Evolutionary conservation across 2,113 vertebrate species (phyloP), one percentile per base, ranked within the genome.

Genomic region (Percina caprodes): DNA sequence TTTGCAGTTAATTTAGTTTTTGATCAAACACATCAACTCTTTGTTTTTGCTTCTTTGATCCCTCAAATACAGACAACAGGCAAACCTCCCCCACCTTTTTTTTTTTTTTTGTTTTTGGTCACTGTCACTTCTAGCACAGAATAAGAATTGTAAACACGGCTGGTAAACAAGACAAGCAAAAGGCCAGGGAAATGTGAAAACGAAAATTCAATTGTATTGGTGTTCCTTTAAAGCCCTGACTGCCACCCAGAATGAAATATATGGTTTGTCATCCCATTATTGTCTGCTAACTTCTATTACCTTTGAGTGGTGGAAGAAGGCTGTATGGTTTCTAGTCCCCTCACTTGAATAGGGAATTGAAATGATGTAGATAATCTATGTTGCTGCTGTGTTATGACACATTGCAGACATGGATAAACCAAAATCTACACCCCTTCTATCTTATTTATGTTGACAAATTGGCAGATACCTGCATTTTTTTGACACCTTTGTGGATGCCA

Each of bases 241-340:
- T 80, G 88, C 66, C 75, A 79, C 54, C 23, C 59, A 56, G 24
- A 81, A 58, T 72, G 71, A 84, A 82, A 88, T 79, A 76, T 65
- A 66, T 65, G 65, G 77, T 86, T 90, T 92, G 86, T 89, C 66
- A 66, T 86, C 73, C 55, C 65, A 77, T 92, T 90, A 88, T 70
- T 82, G 42, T 71, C 77, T 71, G 87, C 80, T 89, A 80, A 86
- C 67, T 86, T 88, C 45, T 75, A 89, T 91, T 85, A 72, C 46
- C 66, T 85, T 19, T 81, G 87, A 92, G 79, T 63, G 75, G 52
- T 81, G 73, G 48, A 77, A 55, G 54, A 65, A 67, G 52, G 48
- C 85, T 83, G 82, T 59, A 73, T 84, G 85, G 56, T 68, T 65
- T 80, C 48, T 71, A 23, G 39, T 42, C 39, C 21, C 52, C 69